Conservation (phyloP, 2,888 invertebrate species). For the Lochmaea capreae region DNA sequence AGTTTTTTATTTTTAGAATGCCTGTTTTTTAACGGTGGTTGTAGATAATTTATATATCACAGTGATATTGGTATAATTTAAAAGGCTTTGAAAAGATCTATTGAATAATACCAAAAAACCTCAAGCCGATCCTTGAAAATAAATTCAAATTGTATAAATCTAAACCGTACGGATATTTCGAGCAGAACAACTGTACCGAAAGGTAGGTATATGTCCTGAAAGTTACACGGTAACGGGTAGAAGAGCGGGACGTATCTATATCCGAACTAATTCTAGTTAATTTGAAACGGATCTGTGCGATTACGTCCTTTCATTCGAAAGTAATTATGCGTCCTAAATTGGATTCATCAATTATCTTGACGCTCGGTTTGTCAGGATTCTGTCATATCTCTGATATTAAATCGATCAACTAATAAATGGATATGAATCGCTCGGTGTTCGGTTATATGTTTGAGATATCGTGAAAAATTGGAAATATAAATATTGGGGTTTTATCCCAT, state of each 20-base stretch:
- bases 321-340: conserved; percentile 52
- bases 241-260: conserved; percentile 13
- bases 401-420: conserved; percentile 35
- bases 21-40: no score
- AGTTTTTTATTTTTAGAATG: no score
- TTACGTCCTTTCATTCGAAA: conserved; percentile 47
- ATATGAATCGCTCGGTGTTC: neutral
- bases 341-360: conserved; percentile 52
- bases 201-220: neutral
- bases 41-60: no score
- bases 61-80: no score
- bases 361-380: conserved; percentile 48
- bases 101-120: no score
- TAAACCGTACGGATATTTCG: neutral
- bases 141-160: no score
- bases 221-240: conserved; percentile 9
- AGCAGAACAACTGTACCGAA: neutral
- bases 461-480: neutral
- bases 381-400: conserved; percentile 46
- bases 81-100: no score
- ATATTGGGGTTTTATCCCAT: neutral
- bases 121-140: no score
- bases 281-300: conserved; percentile 47
- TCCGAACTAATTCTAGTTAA: conserved; percentile 40
- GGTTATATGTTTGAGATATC: neutral